Conservation (phyloP, 2,888 invertebrate species). For the Bursaphelenchus okinawaensis region DNA sequence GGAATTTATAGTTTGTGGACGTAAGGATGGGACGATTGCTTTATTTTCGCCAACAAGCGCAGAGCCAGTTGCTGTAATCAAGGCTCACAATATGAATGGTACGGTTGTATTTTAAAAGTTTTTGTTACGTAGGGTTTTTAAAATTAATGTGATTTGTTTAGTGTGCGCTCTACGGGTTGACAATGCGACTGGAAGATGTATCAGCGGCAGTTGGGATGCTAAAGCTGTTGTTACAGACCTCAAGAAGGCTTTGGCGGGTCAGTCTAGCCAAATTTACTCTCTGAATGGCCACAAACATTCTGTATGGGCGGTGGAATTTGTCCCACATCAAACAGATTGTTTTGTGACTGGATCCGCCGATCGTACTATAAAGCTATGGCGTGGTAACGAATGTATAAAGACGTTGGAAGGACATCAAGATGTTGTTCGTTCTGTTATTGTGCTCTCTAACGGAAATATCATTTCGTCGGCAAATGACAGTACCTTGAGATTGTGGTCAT, state of each 20-base stretch:
- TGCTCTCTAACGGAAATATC: conserved; percentile 71
- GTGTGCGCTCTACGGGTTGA: conserved; percentile 14
- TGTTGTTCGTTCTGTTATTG: conserved; percentile 76
- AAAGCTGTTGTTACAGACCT: neutral
- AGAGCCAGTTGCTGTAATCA: conserved; percentile 16
- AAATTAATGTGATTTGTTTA: too few relatives aligned
- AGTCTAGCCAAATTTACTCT: conserved; percentile 60
- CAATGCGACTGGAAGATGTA: conserved; percentile 12
- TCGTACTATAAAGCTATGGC: conserved; percentile 80
- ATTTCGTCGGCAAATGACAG: conserved; percentile 89
- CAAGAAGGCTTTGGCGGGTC: neutral
- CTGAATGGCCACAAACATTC: conserved; percentile 67
- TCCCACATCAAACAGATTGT: conserved; percentile 58
- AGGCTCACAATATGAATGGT: conserved; percentile 19
- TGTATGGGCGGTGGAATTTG: conserved; percentile 70
- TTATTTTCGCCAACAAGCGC: conserved; percentile 17
- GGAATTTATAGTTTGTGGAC: conserved; percentile 27
- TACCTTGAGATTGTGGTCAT: conserved; percentile 75
- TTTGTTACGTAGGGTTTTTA: conserved; percentile 9
- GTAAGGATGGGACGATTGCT: conserved; percentile 46
- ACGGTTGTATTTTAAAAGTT: conserved; percentile 8
- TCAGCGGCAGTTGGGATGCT: conserved; percentile 7
- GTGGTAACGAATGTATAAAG: conserved; percentile 66
- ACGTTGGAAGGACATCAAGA: conserved; percentile 69
- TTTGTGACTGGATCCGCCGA: conserved; percentile 86